Evolutionary conservation across 2,797 vertebrate species (phyloP).

Genomic region (Chelonia mydas): DNA sequence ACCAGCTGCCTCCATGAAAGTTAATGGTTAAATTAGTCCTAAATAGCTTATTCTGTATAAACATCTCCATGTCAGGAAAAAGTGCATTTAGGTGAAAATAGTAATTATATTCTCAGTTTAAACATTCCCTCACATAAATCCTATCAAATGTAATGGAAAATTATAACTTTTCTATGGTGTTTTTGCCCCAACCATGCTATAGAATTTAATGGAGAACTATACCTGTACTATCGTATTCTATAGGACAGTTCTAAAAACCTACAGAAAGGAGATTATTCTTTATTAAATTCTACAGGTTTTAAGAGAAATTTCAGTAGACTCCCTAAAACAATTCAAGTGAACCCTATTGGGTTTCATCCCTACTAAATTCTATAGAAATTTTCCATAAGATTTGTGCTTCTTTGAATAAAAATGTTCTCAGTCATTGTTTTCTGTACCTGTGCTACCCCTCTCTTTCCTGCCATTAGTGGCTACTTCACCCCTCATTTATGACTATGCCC

Average conservation of each 20-base stretch:
- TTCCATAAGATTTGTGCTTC: not conserved
- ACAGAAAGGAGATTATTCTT: not conserved
- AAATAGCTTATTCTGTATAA: not conserved
- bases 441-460: not conserved
- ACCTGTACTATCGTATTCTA: not conserved
- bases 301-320: not conserved
- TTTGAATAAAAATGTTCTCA: not conserved
- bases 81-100: constrained; percentile 27
- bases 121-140: constrained; percentile 41
- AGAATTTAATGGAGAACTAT: constrained; percentile 5
- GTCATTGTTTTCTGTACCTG: not conserved
- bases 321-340: not conserved
- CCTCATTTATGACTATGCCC: not conserved
- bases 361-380: not conserved
- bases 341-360: not conserved
- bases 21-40: not conserved
- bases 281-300: not conserved
- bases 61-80: not conserved
- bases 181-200: constrained; percentile 16
- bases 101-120: not conserved
- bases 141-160: not conserved
- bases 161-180: not conserved
- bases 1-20: not conserved
- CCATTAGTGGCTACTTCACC: not conserved
- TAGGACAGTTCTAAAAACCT: not conserved